Conservation (phyloP, 1,140 invertebrate species). For the Stegodyphus mimosarum region DNA sequence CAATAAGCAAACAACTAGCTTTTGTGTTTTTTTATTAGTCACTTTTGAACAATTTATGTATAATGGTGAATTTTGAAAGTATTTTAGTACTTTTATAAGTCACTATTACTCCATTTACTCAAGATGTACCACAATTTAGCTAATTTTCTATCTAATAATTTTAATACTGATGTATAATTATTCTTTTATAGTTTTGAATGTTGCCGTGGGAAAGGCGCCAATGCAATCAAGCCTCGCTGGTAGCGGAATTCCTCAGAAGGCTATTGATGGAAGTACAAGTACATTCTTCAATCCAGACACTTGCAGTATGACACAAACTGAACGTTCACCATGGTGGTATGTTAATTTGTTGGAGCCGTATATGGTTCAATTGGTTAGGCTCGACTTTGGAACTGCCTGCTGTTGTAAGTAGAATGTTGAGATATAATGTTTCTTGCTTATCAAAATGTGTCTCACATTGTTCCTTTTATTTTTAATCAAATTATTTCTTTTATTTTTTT, state of each 20-base stretch:
- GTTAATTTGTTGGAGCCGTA: conserved; percentile 94
- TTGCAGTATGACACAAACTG: conserved; percentile 82
- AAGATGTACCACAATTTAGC: no score
- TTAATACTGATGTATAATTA: background rate
- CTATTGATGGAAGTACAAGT: conserved; percentile 89
- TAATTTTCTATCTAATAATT: background rate
- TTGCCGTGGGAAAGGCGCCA: conserved; percentile 92
- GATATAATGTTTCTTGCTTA: conserved; percentile 1
- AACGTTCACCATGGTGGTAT: conserved; percentile 92
- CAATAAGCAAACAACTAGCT: no score
- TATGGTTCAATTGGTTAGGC: conserved; percentile 90
- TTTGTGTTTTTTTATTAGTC: no score
- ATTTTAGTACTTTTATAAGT: no score
- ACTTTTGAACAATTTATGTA: no score
- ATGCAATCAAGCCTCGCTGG: conserved; percentile 88
- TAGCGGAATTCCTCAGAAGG: conserved; percentile 87
- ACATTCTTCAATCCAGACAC: conserved; percentile 84
- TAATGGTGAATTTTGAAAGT: no score
- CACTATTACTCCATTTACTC: no score
- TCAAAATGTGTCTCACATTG: background rate
- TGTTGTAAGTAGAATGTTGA: conserved; percentile 75
- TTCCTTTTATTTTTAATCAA: conserved; percentile 12
- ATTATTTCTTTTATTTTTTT: conserved; percentile 30
- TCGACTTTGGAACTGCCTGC: conserved; percentile 92
- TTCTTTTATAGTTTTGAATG: conserved; percentile 81